Conservation (phyloP, 2,888 invertebrate species). For the Athalia circularis region DNA sequence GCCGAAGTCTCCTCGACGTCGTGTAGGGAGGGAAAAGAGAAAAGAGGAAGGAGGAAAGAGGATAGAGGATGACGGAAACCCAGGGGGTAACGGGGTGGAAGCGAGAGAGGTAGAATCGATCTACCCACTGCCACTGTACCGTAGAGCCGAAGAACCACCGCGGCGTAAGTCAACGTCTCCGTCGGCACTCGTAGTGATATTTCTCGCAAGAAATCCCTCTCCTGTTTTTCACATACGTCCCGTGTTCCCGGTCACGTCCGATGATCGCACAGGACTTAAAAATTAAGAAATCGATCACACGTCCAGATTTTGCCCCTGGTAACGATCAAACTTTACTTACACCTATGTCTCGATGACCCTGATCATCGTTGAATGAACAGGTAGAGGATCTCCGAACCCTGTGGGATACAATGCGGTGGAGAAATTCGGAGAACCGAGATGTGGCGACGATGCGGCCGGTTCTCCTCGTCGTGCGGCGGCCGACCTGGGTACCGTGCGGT, state of each 20-base stretch:
- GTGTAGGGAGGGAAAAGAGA: constrained; percentile 58
- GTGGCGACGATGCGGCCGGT: constrained; percentile 27
- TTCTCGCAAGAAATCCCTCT: too few relatives aligned
- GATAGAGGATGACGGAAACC: constrained; percentile 33
- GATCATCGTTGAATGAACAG: too few relatives aligned
- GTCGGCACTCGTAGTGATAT: constrained; percentile 17
- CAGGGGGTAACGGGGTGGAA: constrained; percentile 1
- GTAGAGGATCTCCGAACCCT: too few relatives aligned
- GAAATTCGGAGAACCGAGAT: constrained; percentile 23
- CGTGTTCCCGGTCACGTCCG: too few relatives aligned
- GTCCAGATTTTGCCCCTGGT: too few relatives aligned
- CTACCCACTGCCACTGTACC: constrained; percentile 15
- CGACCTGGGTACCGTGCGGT: constrained; percentile 68
- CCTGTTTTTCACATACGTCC: too few relatives aligned
- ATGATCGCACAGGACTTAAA: too few relatives aligned
- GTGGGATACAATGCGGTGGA: too few relatives aligned
- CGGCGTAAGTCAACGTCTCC: constrained; percentile 44
- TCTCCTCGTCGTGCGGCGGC: constrained; percentile 23
- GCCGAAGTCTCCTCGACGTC: constrained; percentile 48
- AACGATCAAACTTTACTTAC: too few relatives aligned
- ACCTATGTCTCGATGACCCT: too few relatives aligned
- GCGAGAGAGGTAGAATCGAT: constrained; percentile 45
- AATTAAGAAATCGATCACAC: too few relatives aligned
- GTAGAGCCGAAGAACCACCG: constrained; percentile 8
- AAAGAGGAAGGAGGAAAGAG: constrained; percentile 48